Conservation (phyloP, 2,888 invertebrate genomes). For the Agonopterix heracliana region DNA sequence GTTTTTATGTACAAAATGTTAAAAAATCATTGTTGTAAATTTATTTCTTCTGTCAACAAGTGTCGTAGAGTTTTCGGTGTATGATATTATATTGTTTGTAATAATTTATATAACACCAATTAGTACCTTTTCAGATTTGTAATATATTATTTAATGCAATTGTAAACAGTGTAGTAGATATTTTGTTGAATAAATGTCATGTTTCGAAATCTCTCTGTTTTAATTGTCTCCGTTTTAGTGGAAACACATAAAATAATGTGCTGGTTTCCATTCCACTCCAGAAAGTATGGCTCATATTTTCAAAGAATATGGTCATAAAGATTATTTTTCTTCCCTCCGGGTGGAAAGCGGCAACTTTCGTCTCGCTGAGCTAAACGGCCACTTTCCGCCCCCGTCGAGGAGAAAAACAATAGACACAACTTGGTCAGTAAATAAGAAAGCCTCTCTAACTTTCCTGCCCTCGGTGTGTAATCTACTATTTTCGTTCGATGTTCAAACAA, state of each 20-base stretch:
- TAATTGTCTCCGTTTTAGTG: not conserved
- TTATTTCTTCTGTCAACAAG: not conserved
- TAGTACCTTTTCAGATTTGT: constrained; percentile 62
- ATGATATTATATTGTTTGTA: constrained; percentile 48
- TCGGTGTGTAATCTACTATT: no score
- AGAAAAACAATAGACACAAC: no score
- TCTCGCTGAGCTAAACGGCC: no score
- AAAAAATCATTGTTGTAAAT: not conserved
- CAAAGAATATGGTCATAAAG: no score
- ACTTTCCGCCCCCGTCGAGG: no score
- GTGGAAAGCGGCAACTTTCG: no score
- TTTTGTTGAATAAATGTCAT: constrained; percentile 75
- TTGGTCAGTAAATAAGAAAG: no score
- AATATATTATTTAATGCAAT: constrained; percentile 46
- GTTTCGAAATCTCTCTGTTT: constrained; percentile 38
- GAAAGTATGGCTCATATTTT: no score
- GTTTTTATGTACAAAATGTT: constrained; percentile 24
- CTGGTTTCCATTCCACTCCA: no score
- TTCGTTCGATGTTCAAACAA: no score
- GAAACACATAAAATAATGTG: not conserved
- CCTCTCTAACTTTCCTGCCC: no score
- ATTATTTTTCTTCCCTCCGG: no score
- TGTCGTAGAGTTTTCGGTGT: constrained; percentile 1
- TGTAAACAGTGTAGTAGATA: constrained; percentile 63
- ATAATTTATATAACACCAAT: constrained; percentile 66